Conservation (phyloP, 2,888 invertebrate genomes). For the Eucera pruinosa region DNA sequence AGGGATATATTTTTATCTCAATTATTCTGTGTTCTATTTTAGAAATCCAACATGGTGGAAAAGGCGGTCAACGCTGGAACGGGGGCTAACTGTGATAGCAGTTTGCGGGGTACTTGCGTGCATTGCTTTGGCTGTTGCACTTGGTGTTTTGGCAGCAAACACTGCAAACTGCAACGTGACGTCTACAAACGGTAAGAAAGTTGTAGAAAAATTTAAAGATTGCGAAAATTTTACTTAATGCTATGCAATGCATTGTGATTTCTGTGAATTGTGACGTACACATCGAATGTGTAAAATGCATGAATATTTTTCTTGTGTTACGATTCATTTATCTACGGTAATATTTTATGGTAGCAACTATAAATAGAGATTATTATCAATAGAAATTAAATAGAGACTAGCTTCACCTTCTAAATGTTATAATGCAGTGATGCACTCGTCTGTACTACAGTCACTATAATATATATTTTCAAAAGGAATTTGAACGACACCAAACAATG, state of each 20-base stretch:
- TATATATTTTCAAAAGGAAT: too few relatives aligned
- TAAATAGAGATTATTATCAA: too few relatives aligned
- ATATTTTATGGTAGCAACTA: too few relatives aligned
- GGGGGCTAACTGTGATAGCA: constrained; percentile 88
- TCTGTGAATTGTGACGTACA: background rate
- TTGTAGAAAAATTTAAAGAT: background rate
- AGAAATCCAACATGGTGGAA: constrained; percentile 94
- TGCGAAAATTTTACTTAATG: background rate
- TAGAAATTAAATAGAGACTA: too few relatives aligned
- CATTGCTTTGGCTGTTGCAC: constrained; percentile 87
- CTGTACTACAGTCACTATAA: too few relatives aligned
- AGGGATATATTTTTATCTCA: too few relatives aligned
- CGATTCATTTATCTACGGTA: too few relatives aligned
- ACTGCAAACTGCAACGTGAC: constrained; percentile 68
- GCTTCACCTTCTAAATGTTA: too few relatives aligned
- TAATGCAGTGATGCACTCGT: too few relatives aligned
- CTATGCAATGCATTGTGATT: background rate
- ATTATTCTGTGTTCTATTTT: constrained; percentile 74
- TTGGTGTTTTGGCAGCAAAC: constrained; percentile 79
- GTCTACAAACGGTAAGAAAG: constrained; percentile 70
- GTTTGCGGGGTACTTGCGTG: constrained; percentile 87
- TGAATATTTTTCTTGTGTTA: too few relatives aligned
- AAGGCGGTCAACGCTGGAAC: constrained; percentile 90
- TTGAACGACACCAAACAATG: too few relatives aligned
- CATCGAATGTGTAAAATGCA: too few relatives aligned